Base-by-base conservation (phyloP, 2,888 invertebrate genomes). In the Caradrina clavipalpis region DNA sequence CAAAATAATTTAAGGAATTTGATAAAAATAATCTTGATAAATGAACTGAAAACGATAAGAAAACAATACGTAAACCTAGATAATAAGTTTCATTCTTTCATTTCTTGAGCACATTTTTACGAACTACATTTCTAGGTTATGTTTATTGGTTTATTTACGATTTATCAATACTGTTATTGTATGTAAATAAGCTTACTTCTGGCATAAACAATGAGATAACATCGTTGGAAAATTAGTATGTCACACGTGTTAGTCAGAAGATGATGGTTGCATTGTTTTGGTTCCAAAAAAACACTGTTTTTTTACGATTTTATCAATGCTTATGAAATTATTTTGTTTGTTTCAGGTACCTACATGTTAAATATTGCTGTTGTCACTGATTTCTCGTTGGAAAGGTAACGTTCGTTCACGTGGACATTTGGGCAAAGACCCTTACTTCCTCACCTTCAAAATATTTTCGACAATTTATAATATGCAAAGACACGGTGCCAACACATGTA, bases 401-500 rank as follows among this genome's bases (percentile, higher is more conserved):
- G n/a, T 65, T 65, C 26, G 21, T 56, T 62, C 70, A 78, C 75
- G 56, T 51, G n/a, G 22, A 51, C 39, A 31, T 60, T 73, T 59
- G 8, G 6, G 50, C 22, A 42, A 49, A 53, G 4, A 56, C 70
- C 4, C 31, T n/a, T n/a, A n/a, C n/a, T 35, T 71, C 26, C 26
- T 26, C 21, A 75, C 4, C 42, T 42, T 71, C n/a, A 31, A 4
- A 50, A 50, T 39, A 57, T 49, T 51, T 54, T 17, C 19, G 49
- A 51, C 2, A 21, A 56, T 56, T 55, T 54, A 60, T 19, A 15
- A 68, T 54, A 70, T 70, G 35, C 49, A 63, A 56, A 69, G 55
- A 69, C 77, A 69, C 81, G 60, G 64, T 69, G 53, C 54, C 64
- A 83, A 78, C 84, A 82, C 82, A 72, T 76, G 64, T 73, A 82